Percentiles rank a stretch among this genome's conserved stretches.
Evolutionary conservation across 2,113 vertebrate species (phyloP).

Genomic region (Limnothrissa miodon): DNA sequence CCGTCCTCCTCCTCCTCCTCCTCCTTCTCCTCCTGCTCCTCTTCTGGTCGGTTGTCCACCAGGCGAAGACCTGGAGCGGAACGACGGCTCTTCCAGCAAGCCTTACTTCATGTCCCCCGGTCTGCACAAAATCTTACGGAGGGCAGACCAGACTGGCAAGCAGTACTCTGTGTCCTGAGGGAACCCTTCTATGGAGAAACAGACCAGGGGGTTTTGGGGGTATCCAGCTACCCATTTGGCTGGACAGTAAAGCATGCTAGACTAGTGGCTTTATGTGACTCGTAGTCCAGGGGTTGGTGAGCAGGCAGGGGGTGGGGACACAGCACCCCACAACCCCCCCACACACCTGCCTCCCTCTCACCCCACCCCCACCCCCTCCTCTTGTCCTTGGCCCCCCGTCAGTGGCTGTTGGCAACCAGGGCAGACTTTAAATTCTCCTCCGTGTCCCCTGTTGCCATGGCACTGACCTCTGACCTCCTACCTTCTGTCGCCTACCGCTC

Average conservation of each 20-base stretch:
- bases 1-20: conserved; percentile 4
- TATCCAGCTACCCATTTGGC: not conserved
- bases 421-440: conserved; percentile 50
- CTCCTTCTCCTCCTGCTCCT: conserved; percentile 1
- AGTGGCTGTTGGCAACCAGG: conserved; percentile 28
- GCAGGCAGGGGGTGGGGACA: not conserved
- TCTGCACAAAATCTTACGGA: conserved; percentile 86
- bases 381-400: conserved; percentile 13
- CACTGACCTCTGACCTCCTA: conserved; percentile 57
- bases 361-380: not conserved
- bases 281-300: not conserved
- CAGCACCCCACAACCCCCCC: not conserved
- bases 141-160: conserved; percentile 78
- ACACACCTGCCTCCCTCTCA: too few relatives aligned
- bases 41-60: conserved; percentile 40
- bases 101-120: conserved; percentile 92
- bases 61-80: conserved; percentile 98
- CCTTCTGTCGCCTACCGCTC: conserved; percentile 28
- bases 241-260: conserved; percentile 15
- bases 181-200: not conserved
- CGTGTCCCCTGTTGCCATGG: conserved; percentile 51
- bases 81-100: conserved; percentile 87
- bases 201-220: not conserved
- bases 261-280: not conserved
- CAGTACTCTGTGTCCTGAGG: conserved; percentile 70